Evolutionary conservation across 2,888 invertebrate genomes (phyloP).

Genomic region (Bembecia ichneumoniformis): DNA sequence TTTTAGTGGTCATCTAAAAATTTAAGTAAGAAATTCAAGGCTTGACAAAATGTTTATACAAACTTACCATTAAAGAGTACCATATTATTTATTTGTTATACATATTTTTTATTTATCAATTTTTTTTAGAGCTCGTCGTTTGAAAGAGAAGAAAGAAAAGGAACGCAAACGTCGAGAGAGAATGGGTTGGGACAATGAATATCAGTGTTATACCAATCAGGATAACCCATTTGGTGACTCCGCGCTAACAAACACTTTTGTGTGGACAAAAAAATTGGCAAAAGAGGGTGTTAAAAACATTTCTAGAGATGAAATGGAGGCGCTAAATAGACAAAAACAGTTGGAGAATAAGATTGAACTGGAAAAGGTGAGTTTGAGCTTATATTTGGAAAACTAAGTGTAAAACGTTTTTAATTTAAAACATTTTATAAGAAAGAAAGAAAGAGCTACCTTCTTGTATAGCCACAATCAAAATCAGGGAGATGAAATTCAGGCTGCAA

Average conservation of each 20-base stretch:
- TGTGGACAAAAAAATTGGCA: slow-evolving; percentile 96
- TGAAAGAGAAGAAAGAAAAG: slow-evolving; percentile 93
- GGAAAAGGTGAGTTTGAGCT: slow-evolving; percentile 81
- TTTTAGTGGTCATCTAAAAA: too few species aligned
- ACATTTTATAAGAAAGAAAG: too few species aligned
- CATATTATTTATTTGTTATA: too few species aligned
- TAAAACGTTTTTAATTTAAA: too few species aligned
- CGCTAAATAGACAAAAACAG: slow-evolving; percentile 87
- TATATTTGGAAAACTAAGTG: too few species aligned
- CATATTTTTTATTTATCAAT: too few species aligned
- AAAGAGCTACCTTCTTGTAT: too few species aligned
- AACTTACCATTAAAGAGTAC: too few species aligned
- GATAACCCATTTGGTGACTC: slow-evolving; percentile 99
- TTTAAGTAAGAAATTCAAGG: too few species aligned
- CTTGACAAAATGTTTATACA: too few species aligned
- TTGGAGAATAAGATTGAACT: slow-evolving; percentile 92
- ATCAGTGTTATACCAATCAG: slow-evolving; percentile 96
- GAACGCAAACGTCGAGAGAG: slow-evolving; percentile 88
- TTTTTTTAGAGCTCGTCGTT: slow-evolving; percentile 71
- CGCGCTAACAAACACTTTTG: slow-evolving; percentile 93
- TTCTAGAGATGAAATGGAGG: slow-evolving; percentile 84
- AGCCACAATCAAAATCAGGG: too few species aligned
- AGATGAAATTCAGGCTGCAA: too few species aligned
- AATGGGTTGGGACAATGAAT: slow-evolving; percentile 98
- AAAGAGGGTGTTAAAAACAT: slow-evolving; percentile 90